These are phyloP conservation scores for Euclidia mi DNA, from an alignment of 2,888 invertebrate species.

Conservation along the genomic window DNA sequence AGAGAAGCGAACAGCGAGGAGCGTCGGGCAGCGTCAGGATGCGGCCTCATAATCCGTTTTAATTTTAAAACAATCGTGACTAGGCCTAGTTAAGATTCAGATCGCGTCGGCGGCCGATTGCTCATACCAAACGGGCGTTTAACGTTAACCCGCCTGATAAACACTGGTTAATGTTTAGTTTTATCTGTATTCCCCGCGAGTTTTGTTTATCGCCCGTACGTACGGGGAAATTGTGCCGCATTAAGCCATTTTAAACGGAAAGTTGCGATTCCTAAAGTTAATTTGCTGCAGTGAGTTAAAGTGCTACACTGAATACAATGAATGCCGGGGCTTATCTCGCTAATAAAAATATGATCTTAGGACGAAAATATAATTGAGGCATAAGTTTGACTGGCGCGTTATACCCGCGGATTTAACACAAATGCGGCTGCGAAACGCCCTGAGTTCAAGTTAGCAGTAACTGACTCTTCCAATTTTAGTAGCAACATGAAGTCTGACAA, in stretches of 20 bases:
- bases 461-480: too few relatives aligned
- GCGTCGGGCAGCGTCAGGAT: too few relatives aligned
- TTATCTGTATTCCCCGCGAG: constrained; percentile 57
- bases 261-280: constrained; percentile 36
- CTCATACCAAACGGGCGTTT: constrained; percentile 75
- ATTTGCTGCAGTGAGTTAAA: constrained; percentile 25
- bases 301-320: too few relatives aligned
- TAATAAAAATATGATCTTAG: not conserved
- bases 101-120: constrained; percentile 79
- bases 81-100: constrained; percentile 83
- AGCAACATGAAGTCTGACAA: too few relatives aligned
- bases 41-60: constrained; percentile 58
- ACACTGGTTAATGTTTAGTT: constrained; percentile 59
- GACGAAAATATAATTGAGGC: too few relatives aligned
- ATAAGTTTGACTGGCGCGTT: too few relatives aligned
- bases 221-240: constrained; percentile 44
- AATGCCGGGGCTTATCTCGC: too few relatives aligned
- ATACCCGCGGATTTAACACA: too few relatives aligned
- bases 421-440: too few relatives aligned
- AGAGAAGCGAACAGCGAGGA: too few relatives aligned
- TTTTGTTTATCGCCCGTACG: constrained; percentile 55
- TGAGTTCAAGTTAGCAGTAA: too few relatives aligned
- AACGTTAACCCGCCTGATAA: constrained; percentile 54
- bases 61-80: constrained; percentile 78
- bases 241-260: constrained; percentile 47